Conservation (phyloP, 2,888 invertebrate species). For the Volucella zonaria region DNA sequence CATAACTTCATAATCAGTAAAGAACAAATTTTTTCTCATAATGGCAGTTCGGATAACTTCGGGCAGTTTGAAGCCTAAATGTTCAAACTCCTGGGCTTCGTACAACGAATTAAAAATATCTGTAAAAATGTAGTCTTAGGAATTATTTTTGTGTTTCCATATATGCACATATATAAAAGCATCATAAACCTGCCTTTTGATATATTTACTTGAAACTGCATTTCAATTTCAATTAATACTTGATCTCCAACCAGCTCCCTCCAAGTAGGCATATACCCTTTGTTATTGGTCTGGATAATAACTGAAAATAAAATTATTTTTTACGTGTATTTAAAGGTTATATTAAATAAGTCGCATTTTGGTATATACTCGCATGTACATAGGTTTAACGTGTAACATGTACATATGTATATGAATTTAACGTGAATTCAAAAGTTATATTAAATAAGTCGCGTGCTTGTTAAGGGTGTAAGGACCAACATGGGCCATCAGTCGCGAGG, state of each 20-base stretch:
- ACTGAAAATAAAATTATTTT: slow-evolving; percentile 75
- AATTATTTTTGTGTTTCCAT: not conserved
- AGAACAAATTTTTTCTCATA: slow-evolving; percentile 83
- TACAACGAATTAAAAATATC: slow-evolving; percentile 87
- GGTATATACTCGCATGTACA: too few relatives aligned
- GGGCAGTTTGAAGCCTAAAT: slow-evolving; percentile 86
- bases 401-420: too few relatives aligned
- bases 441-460: too few relatives aligned
- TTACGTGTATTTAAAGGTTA: not conserved
- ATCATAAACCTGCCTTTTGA: slow-evolving; percentile 28
- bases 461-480: too few relatives aligned
- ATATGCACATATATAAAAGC: not conserved
- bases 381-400: too few relatives aligned
- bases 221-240: slow-evolving; percentile 87
- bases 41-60: slow-evolving; percentile 84
- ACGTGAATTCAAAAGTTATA: too few relatives aligned
- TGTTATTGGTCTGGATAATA: slow-evolving; percentile 78
- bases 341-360: too few relatives aligned
- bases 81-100: slow-evolving; percentile 90
- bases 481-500: too few relatives aligned
- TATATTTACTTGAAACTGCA: slow-evolving; percentile 88
- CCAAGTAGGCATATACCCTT: slow-evolving; percentile 84
- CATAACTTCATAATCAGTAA: slow-evolving; percentile 86
- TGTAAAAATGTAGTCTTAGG: not conserved
- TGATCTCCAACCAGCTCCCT: slow-evolving; percentile 87